A percentile compares a stretch with the other conserved stretches of the same genome.
phyloP scores from a whole-genome alignment of 2,113 vertebrate genomes.

The Micromys minutus region DNA sequence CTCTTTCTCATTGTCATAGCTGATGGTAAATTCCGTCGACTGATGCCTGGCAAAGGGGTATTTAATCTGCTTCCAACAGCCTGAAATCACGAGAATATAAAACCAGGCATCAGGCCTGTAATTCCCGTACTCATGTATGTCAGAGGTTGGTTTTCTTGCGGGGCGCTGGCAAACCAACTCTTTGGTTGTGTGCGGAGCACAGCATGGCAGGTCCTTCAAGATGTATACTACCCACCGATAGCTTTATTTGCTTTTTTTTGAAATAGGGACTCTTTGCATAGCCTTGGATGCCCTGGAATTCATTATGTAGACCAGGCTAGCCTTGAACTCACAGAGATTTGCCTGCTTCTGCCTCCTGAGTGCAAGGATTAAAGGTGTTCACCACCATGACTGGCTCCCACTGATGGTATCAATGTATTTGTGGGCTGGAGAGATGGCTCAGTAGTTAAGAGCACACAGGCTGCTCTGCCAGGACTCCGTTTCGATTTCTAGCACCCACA shows the following conservation, averaged over 20 bases:
- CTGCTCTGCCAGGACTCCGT: background rate
- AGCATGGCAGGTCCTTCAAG: too few relatives aligned
- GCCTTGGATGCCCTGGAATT: background rate
- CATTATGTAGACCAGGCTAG: background rate
- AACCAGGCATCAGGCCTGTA: background rate
- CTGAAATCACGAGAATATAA: conserved; percentile 78
- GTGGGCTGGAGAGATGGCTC: background rate
- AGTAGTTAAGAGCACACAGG: background rate
- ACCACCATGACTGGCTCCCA: background rate
- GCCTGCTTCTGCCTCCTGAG: background rate
- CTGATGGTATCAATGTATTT: background rate
- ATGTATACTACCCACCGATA: background rate
- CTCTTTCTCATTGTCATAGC: conserved; percentile 91
- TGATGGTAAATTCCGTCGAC: conserved; percentile 92
- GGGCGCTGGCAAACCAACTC: background rate
- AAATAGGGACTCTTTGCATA: background rate
- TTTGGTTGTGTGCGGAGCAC: background rate
- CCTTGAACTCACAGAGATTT: background rate
- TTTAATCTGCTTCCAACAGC: conserved; percentile 92
- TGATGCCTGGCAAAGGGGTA: conserved; percentile 89
- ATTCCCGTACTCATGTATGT: fast-evolving
- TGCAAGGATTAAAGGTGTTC: background rate
- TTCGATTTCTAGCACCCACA: background rate
- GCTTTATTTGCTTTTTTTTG: background rate
- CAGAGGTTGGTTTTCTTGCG: background rate